Evolutionary conservation across 2,888 invertebrate genomes (phyloP), one percentile per base, ranked within the genome.

Genomic region (Coenonympha glycerion): DNA sequence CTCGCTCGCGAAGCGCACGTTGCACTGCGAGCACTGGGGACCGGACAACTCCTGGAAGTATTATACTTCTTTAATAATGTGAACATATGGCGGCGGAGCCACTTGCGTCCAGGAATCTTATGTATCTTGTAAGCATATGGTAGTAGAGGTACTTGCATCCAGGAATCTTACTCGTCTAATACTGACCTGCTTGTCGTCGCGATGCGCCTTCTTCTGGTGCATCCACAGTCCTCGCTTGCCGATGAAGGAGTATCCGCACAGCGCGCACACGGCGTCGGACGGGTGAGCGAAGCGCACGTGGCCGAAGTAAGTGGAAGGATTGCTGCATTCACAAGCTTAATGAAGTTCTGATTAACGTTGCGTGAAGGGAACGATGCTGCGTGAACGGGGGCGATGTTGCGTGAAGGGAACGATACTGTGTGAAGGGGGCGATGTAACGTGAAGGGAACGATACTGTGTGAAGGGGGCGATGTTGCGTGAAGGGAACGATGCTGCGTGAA

Each of bases 271-370:
- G 55, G 78, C 80, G 53, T 82, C 80, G 0, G 82, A 81, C 0
- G 79, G 79, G 18, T 85, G 85, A 45, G 82, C 83, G 6, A 84
- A 82, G 0, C 85, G 68, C 0, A 85, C 72, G 28, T 85, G 85
- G 0, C 82, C 82, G 81, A 84, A 81, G 59, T 85, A 84, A 0
- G 84, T 81, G 0, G 84, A 82, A 9, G n/a, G 18, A 2, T 18
- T 18, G 1, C 34, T 34, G 34, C 9, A 18, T 6, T 3, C 9
- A 19, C 6, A n/a, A n/a, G n/a, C n/a, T n/a, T n/a, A n/a, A n/a
- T n/a, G n/a, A n/a, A n/a, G n/a, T n/a, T n/a, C n/a, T n/a, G n/a
- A n/a, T n/a, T n/a, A n/a, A n/a, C n/a, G n/a, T n/a, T n/a, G n/a
- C n/a, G n/a, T n/a, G n/a, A n/a, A n/a, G n/a, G n/a, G n/a, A n/a